These are phyloP conservation scores for Stenodema calcarata DNA, from an alignment of 2,888 invertebrate genomes.

Conservation along the genomic window DNA sequence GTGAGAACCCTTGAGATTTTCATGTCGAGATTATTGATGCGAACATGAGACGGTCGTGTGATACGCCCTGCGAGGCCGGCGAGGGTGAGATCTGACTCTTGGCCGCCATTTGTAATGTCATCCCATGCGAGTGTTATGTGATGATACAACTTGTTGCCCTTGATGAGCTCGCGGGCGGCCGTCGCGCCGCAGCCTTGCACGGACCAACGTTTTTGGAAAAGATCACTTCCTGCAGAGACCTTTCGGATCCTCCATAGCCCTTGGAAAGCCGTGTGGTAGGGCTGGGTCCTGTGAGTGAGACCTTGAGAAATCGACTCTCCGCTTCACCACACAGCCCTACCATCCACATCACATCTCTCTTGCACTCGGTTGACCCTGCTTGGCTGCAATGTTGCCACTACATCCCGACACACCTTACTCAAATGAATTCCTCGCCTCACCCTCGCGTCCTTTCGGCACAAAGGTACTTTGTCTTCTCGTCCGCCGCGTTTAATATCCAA, in stretches of 20 bases:
- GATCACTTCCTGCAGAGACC: conserved; percentile 8
- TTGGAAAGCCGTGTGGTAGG: not conserved
- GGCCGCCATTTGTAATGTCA: not conserved
- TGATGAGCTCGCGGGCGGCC: conserved; percentile 20
- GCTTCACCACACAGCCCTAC: not conserved
- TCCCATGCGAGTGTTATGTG: not conserved
- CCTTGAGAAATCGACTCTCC: not conserved
- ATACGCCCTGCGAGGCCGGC: not conserved
- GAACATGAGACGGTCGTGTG: not conserved
- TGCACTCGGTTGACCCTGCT: conserved; percentile 21
- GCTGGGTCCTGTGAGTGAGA: not conserved
- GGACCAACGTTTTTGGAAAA: conserved; percentile 42
- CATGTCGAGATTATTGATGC: too few relatives aligned
- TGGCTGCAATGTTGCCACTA: not conserved
- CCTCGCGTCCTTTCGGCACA: not conserved
- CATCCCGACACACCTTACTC: conserved; percentile 12
- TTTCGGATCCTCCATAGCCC: not conserved
- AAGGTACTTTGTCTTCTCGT: too few relatives aligned
- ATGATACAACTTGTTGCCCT: conserved; percentile 20
- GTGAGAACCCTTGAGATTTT: too few relatives aligned
- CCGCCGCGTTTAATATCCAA: too few relatives aligned
- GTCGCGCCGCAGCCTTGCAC: conserved; percentile 9
- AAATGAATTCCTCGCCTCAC: conserved; percentile 8
- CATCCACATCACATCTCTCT: not conserved
- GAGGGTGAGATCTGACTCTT: not conserved